phyloP scores from a whole-genome alignment of 2,797 vertebrate genomes.

The Pagetopsis macropterus region DNA sequence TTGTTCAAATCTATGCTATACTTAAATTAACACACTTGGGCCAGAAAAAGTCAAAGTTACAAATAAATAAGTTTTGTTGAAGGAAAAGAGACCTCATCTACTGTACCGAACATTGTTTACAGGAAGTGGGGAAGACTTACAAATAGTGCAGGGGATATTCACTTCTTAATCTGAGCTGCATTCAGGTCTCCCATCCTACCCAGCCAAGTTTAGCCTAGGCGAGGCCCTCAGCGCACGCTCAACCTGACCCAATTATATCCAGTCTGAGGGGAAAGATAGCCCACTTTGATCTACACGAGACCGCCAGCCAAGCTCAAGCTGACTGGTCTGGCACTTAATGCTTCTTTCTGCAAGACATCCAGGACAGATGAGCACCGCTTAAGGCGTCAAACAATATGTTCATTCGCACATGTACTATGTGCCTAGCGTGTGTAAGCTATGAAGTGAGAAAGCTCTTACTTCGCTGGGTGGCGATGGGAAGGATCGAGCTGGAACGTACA shows the following conservation, averaged over 20 bases:
- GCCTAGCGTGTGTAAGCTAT: conserved; percentile 24
- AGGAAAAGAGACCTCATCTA: neutral
- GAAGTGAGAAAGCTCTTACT: conserved; percentile 24
- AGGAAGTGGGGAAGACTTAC: conserved; percentile 24
- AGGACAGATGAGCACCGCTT: conserved; percentile 39
- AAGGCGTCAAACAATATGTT: conserved; percentile 20
- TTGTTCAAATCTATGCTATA: neutral
- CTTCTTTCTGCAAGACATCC: conserved; percentile 26
- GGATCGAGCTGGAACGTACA: conserved; percentile 23
- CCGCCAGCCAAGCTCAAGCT: conserved; percentile 40
- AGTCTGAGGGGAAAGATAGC: conserved; percentile 72
- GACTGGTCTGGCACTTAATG: conserved; percentile 42
- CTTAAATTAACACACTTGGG: neutral
- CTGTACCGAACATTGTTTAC: conserved; percentile 36
- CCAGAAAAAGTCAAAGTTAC: neutral
- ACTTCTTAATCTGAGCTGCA: conserved; percentile 58
- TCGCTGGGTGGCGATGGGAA: conserved; percentile 21
- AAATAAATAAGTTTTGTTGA: neutral
- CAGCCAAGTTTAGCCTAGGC: conserved; percentile 69
- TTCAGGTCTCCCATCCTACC: conserved; percentile 61
- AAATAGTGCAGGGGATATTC: conserved; percentile 55
- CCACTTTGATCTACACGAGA: conserved; percentile 68
- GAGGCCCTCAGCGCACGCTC: conserved; percentile 58
- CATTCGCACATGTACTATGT: neutral
- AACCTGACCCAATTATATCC: conserved; percentile 78